Base-by-base conservation (phyloP, 2,797 vertebrate genomes). In the Gobio occitaniae region DNA sequence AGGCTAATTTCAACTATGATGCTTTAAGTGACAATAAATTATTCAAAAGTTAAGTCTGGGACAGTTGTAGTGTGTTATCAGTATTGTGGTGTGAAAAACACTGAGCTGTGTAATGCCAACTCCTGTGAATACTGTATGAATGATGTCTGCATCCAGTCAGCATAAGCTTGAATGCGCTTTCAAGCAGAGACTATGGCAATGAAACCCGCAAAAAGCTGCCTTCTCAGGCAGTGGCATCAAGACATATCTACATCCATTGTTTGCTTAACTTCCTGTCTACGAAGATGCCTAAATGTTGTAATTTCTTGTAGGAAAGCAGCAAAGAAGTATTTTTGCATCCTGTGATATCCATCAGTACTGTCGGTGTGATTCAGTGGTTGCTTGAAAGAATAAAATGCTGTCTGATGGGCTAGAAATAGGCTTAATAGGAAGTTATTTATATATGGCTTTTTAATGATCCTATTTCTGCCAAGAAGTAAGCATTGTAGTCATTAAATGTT, bases 121-220 rank as follows among this genome's bases (percentile, higher is more conserved):
- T 48, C 38, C 13, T n/a, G n/a, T 91, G n/a, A 91, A 92, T 83
- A 13, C 89, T 90, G 85, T 2, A 90, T 85, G 82, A 71, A 66
- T 77, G 82, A 48, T 76, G 87, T 91, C 90, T 90, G 84, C 59
- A 88, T 85, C 86, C 82, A 44, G 69, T 84, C 86, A 86, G 89
- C 65, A 48, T 88, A 50, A 88, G 83, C 79, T 88, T 32, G 84
- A 86, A 84, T 81, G 44, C 41, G 12, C 32, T 65, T 61, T 88
- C 36, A 50, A 75, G 66, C 12, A 56, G 41, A 38, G 48, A 65
- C 10, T 6, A 13, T 78, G 41, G n/a, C 9, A 29, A 16, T 78
- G 41, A 65, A 63, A 68, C 47, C 44, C 17, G 1, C 12, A 69
- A 25, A 81, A 80, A 38, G 9, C 4, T 29, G 13, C 38, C 13